These are phyloP conservation scores for Eurystomus glaucurus DNA, from an alignment of 2,797 vertebrate genomes.

Conservation along the genomic window DNA sequence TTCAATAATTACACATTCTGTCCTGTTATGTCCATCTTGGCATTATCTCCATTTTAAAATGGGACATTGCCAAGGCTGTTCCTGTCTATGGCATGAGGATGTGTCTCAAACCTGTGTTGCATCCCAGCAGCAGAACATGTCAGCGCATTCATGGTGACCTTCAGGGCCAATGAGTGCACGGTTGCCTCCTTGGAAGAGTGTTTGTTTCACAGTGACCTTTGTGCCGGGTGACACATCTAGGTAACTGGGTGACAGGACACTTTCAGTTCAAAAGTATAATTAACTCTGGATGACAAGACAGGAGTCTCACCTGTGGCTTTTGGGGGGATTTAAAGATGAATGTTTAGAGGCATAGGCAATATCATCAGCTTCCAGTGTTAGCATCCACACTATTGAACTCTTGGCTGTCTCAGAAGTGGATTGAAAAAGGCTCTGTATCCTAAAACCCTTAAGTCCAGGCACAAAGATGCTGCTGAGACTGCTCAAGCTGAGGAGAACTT, in stretches of 20 bases:
- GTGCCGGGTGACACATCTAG: not conserved
- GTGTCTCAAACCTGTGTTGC: not conserved
- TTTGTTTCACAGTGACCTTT: not conserved
- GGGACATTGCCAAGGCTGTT: not conserved
- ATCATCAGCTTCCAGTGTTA: not conserved
- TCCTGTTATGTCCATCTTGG: not conserved
- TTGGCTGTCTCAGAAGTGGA: not conserved
- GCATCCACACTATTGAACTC: fast-evolving
- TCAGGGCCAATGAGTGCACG: not conserved
- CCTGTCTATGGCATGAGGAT: not conserved
- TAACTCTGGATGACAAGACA: not conserved
- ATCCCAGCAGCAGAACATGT: not conserved
- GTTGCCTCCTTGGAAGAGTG: not conserved
- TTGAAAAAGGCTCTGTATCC: not conserved
- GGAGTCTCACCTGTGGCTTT: not conserved
- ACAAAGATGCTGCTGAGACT: not conserved
- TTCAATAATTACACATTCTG: fast-evolving
- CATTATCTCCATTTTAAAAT: not conserved
- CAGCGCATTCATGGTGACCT: not conserved
- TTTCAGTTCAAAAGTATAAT: not conserved
- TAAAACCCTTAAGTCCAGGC: not conserved
- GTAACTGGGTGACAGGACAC: not conserved
- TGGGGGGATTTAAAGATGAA: not conserved
- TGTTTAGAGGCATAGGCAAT: not conserved
- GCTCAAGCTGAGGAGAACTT: not conserved